These are phyloP conservation scores for Coreoperca whiteheadi DNA, from an alignment of 2,113 vertebrate species.

Conservation along the genomic window DNA sequence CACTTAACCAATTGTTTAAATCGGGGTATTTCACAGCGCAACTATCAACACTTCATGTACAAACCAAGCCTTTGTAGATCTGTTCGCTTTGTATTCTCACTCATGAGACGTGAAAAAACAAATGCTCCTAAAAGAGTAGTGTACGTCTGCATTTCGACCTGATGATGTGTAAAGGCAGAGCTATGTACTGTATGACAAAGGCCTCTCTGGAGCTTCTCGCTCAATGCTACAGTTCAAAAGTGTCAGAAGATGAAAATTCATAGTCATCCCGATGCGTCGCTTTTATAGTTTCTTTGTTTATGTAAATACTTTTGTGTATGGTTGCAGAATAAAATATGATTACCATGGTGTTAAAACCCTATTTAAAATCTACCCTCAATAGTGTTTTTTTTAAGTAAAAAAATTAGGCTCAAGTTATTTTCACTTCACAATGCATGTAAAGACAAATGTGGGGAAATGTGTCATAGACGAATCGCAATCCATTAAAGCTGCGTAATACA, in stretches of 20 bases:
- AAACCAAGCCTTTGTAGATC: not conserved
- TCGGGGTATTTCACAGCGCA: slow-evolving; percentile 37
- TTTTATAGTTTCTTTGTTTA: not conserved
- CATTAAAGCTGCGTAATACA: not conserved
- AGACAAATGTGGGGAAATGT: not conserved
- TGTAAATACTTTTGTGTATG: not conserved
- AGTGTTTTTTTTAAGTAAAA: not conserved
- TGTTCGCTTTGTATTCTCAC: slow-evolving; percentile 1
- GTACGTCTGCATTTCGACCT: not conserved
- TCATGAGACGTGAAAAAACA: not conserved
- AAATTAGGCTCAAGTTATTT: not conserved
- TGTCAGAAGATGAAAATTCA: not conserved
- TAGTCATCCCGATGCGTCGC: not conserved
- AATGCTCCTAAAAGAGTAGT: not conserved
- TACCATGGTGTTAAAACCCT: not conserved
- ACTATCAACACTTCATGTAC: slow-evolving; percentile 16
- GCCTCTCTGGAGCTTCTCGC: not conserved
- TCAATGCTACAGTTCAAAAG: not conserved
- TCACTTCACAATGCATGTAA: not conserved
- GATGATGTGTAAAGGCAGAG: not conserved
- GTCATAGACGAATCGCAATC: not conserved
- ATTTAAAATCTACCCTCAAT: not conserved
- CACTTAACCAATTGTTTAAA: slow-evolving; percentile 46
- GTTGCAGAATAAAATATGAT: not conserved
- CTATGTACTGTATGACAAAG: not conserved